Base-by-base conservation (phyloP, 2,888 invertebrate genomes). In the Aelia acuminata region DNA sequence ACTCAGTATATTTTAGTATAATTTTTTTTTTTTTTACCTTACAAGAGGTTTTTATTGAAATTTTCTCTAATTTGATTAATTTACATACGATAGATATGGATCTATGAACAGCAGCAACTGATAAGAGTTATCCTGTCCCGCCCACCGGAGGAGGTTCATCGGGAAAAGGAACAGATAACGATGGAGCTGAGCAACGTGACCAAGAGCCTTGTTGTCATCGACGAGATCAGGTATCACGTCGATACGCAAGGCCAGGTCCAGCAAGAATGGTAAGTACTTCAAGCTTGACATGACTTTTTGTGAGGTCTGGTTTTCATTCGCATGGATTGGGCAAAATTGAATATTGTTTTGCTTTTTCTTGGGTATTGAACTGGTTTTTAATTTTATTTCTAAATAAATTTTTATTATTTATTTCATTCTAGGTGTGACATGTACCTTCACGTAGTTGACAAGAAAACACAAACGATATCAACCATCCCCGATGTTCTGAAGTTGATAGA, bases 361-460 rank as follows among this genome's bases (percentile, higher is more conserved):
- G n/a, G n/a, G n/a, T n/a, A n/a, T n/a, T n/a, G n/a, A n/a, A n/a
- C n/a, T n/a, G n/a, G n/a, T n/a, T n/a, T n/a, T n/a, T n/a, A n/a
- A n/a, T n/a, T n/a, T n/a, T n/a, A n/a, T n/a, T n/a, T n/a, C n/a
- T n/a, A 11, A 7, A 26, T 57, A 11, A 26, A 35, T 35, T 7
- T 35, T 49, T 43, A 48, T 53, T 88, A 10, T 70, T 18, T 18
- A 35, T 87, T 88, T 89, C 89, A 90, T 91, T 92, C 70, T 91
- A 96, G 97, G 97, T 96, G 96, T 91, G 97, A 97, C 91, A 94
- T 97, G 92, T 97, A 96, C 91, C 94, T 97, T 89, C 95, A 97
- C 91, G 96, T 96, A 0, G 96, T 97, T 0, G 96, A 97, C 91
- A 94, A 95, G 0, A 93, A 93, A 89, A 95, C 95, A 0, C 95